These are phyloP conservation scores for Actinernus sp. DNA, from an alignment of 92 coral and sea anemone species.

Conservation along the genomic window DNA sequence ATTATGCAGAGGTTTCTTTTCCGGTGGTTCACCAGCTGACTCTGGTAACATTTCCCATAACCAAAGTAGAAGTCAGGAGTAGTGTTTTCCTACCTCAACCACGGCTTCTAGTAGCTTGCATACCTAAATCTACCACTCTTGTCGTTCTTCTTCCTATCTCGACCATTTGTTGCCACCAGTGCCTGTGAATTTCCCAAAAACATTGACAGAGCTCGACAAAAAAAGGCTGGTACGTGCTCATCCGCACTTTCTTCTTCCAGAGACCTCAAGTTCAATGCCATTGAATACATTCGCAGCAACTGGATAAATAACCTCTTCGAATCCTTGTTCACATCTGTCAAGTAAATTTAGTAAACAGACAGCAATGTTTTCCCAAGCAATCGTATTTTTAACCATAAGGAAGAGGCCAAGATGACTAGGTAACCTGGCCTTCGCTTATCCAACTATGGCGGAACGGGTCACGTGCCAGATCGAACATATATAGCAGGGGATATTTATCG, in stretches of 20 bases:
- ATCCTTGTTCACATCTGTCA: conserved; percentile 11
- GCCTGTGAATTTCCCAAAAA: conserved; percentile 1
- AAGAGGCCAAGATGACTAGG: no score
- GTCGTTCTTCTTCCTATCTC: conserved; percentile 14
- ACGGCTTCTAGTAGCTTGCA: no score
- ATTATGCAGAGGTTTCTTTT: no score
- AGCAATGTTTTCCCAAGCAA: conserved; percentile 4
- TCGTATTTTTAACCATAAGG: no score
- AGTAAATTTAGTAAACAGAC: conserved; percentile 8
- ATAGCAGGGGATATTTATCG: no score
- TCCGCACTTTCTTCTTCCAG: conserved; percentile 7
- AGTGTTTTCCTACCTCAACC: no score
- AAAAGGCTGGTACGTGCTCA: conserved; percentile 1
- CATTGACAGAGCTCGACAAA: conserved; percentile 5
- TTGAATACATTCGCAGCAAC: conserved; percentile 15
- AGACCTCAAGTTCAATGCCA: conserved; percentile 10
- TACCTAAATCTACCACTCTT: conserved; percentile 9
- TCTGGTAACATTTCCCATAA: no score
- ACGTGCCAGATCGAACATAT: neutral
- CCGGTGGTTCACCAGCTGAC: no score
- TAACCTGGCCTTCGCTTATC: neutral
- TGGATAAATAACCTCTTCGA: conserved; percentile 11
- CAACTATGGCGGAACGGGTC: neutral
- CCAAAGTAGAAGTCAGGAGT: no score
- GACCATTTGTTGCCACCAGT: conserved; percentile 15